Conservation (phyloP, 2,888 invertebrate genomes). For the Eupithecia vulgata region DNA sequence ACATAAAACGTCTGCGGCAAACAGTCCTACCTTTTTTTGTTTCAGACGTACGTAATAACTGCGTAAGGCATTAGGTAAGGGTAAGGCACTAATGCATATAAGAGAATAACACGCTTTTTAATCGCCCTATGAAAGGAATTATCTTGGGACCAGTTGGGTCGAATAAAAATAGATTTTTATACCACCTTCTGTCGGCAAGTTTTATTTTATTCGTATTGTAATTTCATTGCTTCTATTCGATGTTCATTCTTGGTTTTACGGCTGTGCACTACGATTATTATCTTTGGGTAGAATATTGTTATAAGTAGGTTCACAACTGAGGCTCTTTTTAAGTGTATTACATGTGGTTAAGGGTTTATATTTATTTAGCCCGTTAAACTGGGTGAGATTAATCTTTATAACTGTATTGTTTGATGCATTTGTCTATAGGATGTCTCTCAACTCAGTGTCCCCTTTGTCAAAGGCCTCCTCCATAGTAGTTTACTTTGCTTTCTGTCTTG, state of each 20-base stretch:
- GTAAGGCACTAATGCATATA: too few species aligned
- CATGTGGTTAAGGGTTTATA: too few species aligned
- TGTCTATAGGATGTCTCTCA: too few species aligned
- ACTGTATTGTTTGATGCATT: too few species aligned
- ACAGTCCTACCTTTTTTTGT: neutral
- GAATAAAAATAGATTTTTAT: conserved; percentile 74
- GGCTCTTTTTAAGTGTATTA: too few species aligned
- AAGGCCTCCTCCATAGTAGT: too few species aligned
- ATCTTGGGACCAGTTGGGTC: conserved; percentile 51
- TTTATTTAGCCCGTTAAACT: too few species aligned
- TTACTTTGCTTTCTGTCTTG: too few species aligned
- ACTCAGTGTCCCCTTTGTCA: too few species aligned
- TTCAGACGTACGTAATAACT: neutral
- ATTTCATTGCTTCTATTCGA: conserved; percentile 55
- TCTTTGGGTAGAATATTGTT: conserved; percentile 33
- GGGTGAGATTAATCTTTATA: too few species aligned
- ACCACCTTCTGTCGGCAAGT: conserved; percentile 61
- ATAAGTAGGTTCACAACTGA: too few species aligned
- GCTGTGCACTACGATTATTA: conserved; percentile 26
- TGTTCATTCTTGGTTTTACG: conserved; percentile 46
- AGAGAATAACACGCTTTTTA: conserved; percentile 44
- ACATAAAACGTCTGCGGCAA: too few species aligned
- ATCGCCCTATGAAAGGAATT: conserved; percentile 60
- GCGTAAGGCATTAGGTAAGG: neutral
- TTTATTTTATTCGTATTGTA: conserved; percentile 65